Evolutionary conservation across 2,888 invertebrate genomes (phyloP).

Genomic region (Leistus spinibarbis): DNA sequence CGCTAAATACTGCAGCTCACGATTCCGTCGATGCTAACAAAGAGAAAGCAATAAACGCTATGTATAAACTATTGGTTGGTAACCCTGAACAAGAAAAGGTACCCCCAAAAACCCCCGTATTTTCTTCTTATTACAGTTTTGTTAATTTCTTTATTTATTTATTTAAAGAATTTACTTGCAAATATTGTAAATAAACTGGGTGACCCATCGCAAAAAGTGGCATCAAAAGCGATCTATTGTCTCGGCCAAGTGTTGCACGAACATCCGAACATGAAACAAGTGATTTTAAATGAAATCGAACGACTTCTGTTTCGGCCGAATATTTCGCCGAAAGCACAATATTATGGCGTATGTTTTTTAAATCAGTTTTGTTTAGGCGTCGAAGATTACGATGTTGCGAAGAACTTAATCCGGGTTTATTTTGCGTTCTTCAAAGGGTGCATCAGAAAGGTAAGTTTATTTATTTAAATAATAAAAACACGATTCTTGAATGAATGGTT

Average conservation of each 20-base stretch:
- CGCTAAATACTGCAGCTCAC: slow-evolving; percentile 74
- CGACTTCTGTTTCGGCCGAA: slow-evolving; percentile 85
- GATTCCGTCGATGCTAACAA: slow-evolving; percentile 82
- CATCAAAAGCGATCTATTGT: slow-evolving; percentile 86
- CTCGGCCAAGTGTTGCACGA: slow-evolving; percentile 79
- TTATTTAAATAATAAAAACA: not conserved
- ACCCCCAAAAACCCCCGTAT: slow-evolving; percentile 40
- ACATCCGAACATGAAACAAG: slow-evolving; percentile 91
- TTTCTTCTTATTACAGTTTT: not conserved
- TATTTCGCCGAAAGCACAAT: slow-evolving; percentile 84
- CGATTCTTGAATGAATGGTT: slow-evolving; percentile 12
- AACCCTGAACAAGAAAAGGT: slow-evolving; percentile 88
- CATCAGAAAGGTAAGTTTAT: slow-evolving; percentile 70
- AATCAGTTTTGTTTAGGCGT: slow-evolving; percentile 80
- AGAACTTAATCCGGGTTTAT: slow-evolving; percentile 86
- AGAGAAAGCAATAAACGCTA: slow-evolving; percentile 76
- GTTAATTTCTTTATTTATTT: slow-evolving; percentile 7
- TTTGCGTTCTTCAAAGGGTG: slow-evolving; percentile 95
- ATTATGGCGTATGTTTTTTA: slow-evolving; percentile 91
- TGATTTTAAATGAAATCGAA: slow-evolving; percentile 88
- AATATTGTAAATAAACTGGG: slow-evolving; percentile 94
- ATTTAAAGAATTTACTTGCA: slow-evolving; percentile 69
- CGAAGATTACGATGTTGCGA: slow-evolving; percentile 77
- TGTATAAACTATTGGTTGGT: slow-evolving; percentile 75
- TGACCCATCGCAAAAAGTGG: slow-evolving; percentile 87